These are phyloP conservation scores for Marmota monax DNA, from an alignment of 2,113 vertebrate genomes.

Conservation along the genomic window DNA sequence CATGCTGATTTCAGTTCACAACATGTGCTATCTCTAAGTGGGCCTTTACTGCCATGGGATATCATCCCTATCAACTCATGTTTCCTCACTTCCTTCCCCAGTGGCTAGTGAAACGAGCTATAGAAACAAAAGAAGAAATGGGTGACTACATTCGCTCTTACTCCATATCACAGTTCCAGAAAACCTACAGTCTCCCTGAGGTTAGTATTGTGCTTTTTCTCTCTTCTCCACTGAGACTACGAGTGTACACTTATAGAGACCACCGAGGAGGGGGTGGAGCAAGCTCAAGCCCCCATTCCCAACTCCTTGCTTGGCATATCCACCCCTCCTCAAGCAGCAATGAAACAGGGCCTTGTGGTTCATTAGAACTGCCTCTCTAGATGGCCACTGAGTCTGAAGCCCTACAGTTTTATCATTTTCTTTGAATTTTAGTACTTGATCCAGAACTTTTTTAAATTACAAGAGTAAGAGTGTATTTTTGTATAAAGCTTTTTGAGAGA, in stretches of 20 bases:
- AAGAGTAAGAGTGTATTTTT: background rate
- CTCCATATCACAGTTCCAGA: constrained; percentile 97
- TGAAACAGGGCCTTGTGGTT: background rate
- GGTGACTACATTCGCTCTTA: constrained; percentile 97
- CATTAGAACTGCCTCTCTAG: background rate
- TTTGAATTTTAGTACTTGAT: background rate
- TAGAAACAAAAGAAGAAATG: constrained; percentile 98
- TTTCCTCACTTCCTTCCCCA: constrained; percentile 76
- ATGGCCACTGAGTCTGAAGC: background rate
- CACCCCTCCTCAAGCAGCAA: background rate
- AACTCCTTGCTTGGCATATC: accelerated
- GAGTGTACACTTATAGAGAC: background rate
- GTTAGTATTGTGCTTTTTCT: constrained; percentile 84
- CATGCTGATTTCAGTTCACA: background rate
- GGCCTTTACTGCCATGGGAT: background rate
- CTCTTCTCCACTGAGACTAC: background rate
- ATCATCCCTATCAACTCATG: background rate
- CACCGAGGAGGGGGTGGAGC: background rate
- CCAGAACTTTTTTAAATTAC: background rate
- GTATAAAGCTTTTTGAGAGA: background rate
- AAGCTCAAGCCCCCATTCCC: background rate
- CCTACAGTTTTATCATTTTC: background rate
- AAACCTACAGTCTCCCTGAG: constrained; percentile 94
- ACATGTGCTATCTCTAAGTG: background rate
- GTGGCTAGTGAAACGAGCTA: constrained; percentile 99